Evolutionary conservation across 2,797 vertebrate genomes (phyloP), one percentile per base, ranked within the genome.

Genomic region (Myripristis murdjan): DNA sequence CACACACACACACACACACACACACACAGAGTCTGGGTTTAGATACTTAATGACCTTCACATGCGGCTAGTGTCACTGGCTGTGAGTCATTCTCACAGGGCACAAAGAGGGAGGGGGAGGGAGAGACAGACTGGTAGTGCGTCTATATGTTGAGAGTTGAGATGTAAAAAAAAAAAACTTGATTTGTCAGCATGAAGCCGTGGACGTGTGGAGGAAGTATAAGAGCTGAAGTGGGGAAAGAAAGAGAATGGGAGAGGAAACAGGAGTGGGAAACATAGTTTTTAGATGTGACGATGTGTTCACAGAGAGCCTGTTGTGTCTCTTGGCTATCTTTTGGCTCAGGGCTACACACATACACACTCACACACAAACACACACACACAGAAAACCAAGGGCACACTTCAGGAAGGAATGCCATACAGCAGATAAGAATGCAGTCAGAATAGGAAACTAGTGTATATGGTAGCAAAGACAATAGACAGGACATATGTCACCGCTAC

Each of bases 381-480:
- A n/a, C n/a, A n/a, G n/a, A n/a, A n/a, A n/a, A n/a, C n/a, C 49
- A 47, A 43, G 59, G 52, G 47, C 51, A 54, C 33, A 66, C 70
- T 81, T 81, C 43, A 84, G 81, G 79, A 85, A 84, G 83, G 81
- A 91, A 89, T 88, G 66, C 62, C 35, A n/a, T 18, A 20, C 9
- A 55, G 67, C 55, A 66, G 87, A 89, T 86, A 87, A 82, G 76
- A 51, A 83, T 28, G 55, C 24, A 75, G 72, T 16, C 75, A 75
- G 16, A 68, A n/a, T 23, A n/a, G 62, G 41, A 48, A 67, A 22
- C 33, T 44, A 18, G 54, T 65, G 56, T 35, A 9, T 18, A 24
- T 16, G 37, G 24, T 1, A 64, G 18, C 35, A 44, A 35, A 52
- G 37, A 55, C 11, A 54, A 52, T 28, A 15, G 14, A 52, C n/a